Evolutionary conservation across 2,797 vertebrate species (phyloP), one percentile per base, ranked within the genome.

Genomic region (Caiman crocodilus): DNA sequence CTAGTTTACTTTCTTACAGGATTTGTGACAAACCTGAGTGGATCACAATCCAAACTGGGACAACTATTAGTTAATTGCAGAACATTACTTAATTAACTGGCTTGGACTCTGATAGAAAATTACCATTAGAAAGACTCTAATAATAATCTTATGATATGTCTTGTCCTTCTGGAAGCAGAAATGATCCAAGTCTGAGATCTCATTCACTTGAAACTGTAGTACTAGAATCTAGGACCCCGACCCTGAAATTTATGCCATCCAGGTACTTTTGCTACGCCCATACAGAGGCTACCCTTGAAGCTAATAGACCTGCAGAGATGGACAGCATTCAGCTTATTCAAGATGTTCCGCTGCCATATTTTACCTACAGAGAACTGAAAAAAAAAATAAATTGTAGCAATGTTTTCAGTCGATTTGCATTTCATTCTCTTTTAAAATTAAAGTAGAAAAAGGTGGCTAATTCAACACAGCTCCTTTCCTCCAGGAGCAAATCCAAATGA

Each of bases 321-420:
- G 18, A 14, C 0, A 0, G 0, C 3, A n/a, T 25, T 55, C 58
- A 21, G 67, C 28, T 23, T 57, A 2, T 67, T 28, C 20, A 61
- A 92, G 90, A 85, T 1, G 21, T 30, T 82, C 23, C 0, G 0
- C 84, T 42, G 65, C 60, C 56, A 78, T 13, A 75, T 75, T 90
- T 59, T 69, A 63, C 83, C 74, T 64, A 80, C 84, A 90, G 58
- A 60, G 42, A 50, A 50, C 10, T 50, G 42, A 50, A 50, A 50
- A 50, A 50, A 50, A 50, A 50, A 50, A 50, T 50, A 50, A 10
- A 35, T 74, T 92, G 90, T 58, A 50, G 42, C 42, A 10, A 82
- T 67, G 13, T 82, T 65, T 60, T 6, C 0, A 26, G 75, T 26
- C 65, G 9, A 71, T 82, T 81, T 82, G 59, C 59, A 94, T 90